Conservation (phyloP, 2,888 invertebrate species). For the Apotomis turbidana region DNA sequence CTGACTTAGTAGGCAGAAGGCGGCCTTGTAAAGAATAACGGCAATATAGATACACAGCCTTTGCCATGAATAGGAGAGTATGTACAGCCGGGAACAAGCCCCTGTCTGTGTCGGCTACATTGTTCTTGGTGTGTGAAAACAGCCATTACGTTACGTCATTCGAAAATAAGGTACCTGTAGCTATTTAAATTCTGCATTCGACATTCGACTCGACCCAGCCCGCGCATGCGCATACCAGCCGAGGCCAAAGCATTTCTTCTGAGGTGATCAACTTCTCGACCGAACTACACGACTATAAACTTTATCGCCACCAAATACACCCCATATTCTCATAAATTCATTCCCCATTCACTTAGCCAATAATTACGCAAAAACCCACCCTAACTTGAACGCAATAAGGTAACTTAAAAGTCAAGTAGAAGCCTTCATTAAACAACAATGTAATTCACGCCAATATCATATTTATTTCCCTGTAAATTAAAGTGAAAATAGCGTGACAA, state of each 20-base stretch:
- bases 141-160: conserved; percentile 37
- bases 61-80: no score
- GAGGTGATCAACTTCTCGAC: conserved; percentile 66
- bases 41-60: no score
- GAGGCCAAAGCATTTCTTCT: conserved; percentile 75
- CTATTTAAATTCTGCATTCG: conserved; percentile 52
- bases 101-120: neutral
- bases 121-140: conserved; percentile 2
- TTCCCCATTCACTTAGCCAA: conserved; percentile 46
- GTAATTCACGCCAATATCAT: conserved; percentile 38
- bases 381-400: conserved; percentile 31
- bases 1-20: no score
- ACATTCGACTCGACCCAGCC: conserved; percentile 50
- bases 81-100: neutral
- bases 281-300: conserved; percentile 44
- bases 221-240: conserved; percentile 66
- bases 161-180: conserved; percentile 33
- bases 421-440: conserved; percentile 13
- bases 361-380: conserved; percentile 49
- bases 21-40: no score
- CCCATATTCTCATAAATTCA: conserved; percentile 19
- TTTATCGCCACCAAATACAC: conserved; percentile 47
- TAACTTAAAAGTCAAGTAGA: conserved; percentile 25
- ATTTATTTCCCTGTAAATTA: conserved; percentile 37
- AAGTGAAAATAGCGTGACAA: conserved; percentile 40